phyloP scores from a whole-genome alignment of 2,797 vertebrate genomes.

The Brotogeris chrysoptera region DNA sequence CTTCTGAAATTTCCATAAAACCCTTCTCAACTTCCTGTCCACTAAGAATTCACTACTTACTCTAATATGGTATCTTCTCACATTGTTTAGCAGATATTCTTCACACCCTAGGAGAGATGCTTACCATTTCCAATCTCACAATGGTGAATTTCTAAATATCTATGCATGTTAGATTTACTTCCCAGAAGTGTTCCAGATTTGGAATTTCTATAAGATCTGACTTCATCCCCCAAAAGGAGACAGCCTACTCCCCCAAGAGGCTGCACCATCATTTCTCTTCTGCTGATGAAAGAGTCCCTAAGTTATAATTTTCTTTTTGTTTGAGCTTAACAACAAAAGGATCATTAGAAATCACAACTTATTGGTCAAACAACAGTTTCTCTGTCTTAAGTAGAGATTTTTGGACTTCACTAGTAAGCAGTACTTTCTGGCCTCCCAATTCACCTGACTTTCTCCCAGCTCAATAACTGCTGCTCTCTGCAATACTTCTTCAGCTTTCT shows the following conservation, averaged over 20 bases:
- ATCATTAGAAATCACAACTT: neutral
- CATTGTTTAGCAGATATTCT: neutral
- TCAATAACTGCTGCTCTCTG: constrained; percentile 73
- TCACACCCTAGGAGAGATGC: neutral
- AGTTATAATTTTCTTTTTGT: neutral
- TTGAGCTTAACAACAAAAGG: neutral
- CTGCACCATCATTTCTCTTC: neutral
- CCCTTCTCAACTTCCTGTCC: neutral
- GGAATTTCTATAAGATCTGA: neutral
- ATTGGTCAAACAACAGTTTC: neutral
- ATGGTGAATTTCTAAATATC: neutral
- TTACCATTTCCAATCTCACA: neutral
- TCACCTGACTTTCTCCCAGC: constrained; percentile 87
- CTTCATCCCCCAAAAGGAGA: neutral
- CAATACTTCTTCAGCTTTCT: constrained; percentile 71
- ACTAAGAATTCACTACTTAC: neutral
- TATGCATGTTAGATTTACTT: neutral
- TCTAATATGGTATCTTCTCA: neutral
- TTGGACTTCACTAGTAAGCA: neutral
- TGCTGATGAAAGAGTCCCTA: neutral
- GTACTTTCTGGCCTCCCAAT: neutral
- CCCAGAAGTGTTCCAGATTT: neutral
- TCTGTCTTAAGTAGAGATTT: neutral
- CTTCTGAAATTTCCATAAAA: neutral
- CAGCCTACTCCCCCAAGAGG: neutral